phyloP scores from a whole-genome alignment of 2,797 vertebrate species.

The Dermochelys coriacea region DNA sequence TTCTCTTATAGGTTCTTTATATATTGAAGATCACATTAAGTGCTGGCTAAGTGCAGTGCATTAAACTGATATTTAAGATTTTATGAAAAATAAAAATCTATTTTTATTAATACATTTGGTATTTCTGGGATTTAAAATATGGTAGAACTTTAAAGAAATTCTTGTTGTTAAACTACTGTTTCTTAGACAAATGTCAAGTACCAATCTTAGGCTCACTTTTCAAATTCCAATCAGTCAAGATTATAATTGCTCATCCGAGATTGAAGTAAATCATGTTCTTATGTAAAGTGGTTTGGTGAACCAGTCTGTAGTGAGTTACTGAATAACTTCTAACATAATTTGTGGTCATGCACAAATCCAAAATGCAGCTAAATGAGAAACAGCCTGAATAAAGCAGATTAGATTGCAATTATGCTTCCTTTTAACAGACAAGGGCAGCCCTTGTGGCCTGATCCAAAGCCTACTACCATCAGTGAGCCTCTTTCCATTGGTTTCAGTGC shows the following conservation, averaged over 20 bases:
- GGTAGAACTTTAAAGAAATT: conserved; percentile 50
- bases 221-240: conserved; percentile 70
- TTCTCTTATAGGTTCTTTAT: background rate
- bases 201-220: conserved; percentile 58
- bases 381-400: rapidly evolving
- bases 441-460: background rate
- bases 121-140: conserved; percentile 42
- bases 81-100: conserved; percentile 13
- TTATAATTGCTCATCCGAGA: conserved; percentile 63
- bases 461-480: background rate
- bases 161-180: conserved; percentile 46
- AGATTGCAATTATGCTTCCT: background rate
- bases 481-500: background rate
- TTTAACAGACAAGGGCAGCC: background rate
- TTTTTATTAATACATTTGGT: conserved; percentile 39
- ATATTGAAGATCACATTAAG: background rate
- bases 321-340: background rate
- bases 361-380: background rate
- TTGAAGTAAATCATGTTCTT: conserved; percentile 52
- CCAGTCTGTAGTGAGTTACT: background rate
- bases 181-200: conserved; percentile 74
- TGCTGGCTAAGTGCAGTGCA: background rate
- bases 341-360: background rate
- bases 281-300: background rate
- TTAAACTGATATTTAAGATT: background rate